Evolutionary conservation across 2,113 vertebrate genomes (phyloP), one percentile per base, ranked within the genome.

Genomic region (Oceanodroma tethys): DNA sequence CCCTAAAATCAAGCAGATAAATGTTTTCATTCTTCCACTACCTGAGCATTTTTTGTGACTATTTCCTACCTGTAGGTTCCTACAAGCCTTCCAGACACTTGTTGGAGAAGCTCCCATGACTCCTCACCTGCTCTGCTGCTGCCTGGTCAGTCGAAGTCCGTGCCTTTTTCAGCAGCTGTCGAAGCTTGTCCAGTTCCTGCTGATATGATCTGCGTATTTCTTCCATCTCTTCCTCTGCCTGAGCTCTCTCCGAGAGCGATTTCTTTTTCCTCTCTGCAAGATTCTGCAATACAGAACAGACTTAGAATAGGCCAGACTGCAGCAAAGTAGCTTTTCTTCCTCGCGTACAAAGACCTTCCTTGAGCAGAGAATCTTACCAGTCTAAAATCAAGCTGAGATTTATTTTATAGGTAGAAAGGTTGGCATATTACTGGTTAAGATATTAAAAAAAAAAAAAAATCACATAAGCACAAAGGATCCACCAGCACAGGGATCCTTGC

Each of bases 241-340:
- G 98, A 95, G 98, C 98, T 34, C 99, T 98, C 97, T 99, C 99
- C 0, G 96, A 97, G 38, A 98, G 98, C 36, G 99, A 99, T 96
- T 99, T 99, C 96, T 97, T 99, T 96, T 99, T 99, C 94, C 99
- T 99, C 87, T 99, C 99, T 25, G 96, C 98, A 53, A 99, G 98
- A 38, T 97, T 98, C 99, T 99, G 88, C 92, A 95, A 15, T 16
- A 87, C 34, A 96, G 40, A 75, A 59, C 23, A 60, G 10, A 63
- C 19, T 52, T 0, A 65, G 36, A 67, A 68, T 2, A 63, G n/a
- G 19, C 12, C 92, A 88, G 23, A 23, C 15, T 38, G 52, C 43
- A 86, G 30, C 29, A 17, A 58, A 67, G 38, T 6, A 95, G 63
- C 52, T 63, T 62, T 30, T 73, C 22, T 48, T 62, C 55, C 40